Percentiles rank a stretch among this genome's conserved stretches.
Evolutionary conservation across 2,113 vertebrate species (phyloP).

Genomic region (Nycticorax nycticorax): DNA sequence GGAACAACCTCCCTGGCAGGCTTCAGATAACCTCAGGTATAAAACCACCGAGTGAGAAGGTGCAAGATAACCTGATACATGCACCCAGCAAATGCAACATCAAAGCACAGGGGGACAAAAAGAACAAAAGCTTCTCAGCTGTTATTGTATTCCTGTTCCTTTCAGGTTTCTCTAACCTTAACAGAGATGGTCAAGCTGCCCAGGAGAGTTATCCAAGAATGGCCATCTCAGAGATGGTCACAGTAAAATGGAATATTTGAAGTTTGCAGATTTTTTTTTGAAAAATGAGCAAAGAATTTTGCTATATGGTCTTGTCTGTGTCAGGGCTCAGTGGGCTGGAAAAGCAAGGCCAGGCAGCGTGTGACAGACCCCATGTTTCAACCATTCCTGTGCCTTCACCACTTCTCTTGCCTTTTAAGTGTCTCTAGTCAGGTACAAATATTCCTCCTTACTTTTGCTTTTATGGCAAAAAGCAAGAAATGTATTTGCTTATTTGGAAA

Average conservation of each 20-base stretch:
- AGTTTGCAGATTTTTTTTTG: not conserved
- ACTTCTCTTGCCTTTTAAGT: not conserved
- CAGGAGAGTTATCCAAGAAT: not conserved
- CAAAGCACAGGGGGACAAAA: not conserved
- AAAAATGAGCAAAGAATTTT: not conserved
- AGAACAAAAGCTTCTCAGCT: not conserved
- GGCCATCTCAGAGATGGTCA: not conserved
- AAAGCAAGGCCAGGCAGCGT: not conserved
- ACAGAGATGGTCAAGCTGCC: not conserved
- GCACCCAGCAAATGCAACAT: not conserved
- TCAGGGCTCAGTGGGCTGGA: not conserved
- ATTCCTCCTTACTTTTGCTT: not conserved
- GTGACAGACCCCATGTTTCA: not conserved
- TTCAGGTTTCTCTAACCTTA: not conserved
- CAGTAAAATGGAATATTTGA: not conserved
- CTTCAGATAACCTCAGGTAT: not conserved
- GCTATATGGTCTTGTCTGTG: not conserved
- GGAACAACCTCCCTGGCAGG: not conserved
- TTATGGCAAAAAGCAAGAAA: not conserved
- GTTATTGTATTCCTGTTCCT: accelerated
- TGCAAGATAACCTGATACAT: not conserved
- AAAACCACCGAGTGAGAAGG: not conserved
- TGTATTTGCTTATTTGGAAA: not conserved
- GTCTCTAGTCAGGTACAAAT: not conserved
- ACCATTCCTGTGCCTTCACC: not conserved